phyloP scores from a whole-genome alignment of 2,113 vertebrate species.

The Lamprotornis superbus region DNA sequence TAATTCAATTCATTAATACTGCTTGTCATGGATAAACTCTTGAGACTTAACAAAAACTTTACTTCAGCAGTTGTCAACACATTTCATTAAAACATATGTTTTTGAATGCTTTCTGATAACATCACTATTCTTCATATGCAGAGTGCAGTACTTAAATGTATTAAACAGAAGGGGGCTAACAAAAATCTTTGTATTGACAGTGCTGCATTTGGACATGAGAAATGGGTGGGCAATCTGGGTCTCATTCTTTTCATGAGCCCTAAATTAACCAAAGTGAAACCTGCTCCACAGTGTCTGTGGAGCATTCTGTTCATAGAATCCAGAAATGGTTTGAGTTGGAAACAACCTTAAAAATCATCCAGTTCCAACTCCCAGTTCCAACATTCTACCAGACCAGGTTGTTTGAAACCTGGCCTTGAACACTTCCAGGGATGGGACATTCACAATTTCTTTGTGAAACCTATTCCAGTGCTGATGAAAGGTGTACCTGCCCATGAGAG shows the following conservation, averaged over 20 bases:
- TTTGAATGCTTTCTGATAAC: conserved; percentile 64
- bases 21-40: conserved; percentile 74
- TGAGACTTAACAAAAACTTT: conserved; percentile 73
- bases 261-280: not conserved
- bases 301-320: not conserved
- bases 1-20: conserved; percentile 78
- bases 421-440: not conserved
- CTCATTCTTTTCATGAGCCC: not conserved
- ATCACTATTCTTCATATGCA: conserved; percentile 52
- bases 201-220: not conserved
- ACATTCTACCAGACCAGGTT: rapidly evolving
- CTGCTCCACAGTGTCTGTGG: not conserved
- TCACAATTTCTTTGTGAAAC: not conserved
- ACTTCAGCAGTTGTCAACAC: conserved; percentile 75
- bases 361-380: not conserved
- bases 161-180: conserved; percentile 45
- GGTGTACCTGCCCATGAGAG: not conserved
- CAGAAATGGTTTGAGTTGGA: not conserved
- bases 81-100: conserved; percentile 70
- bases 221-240: not conserved
- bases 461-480: not conserved
- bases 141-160: conserved; percentile 69
- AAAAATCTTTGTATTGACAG: conserved; percentile 4
- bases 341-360: not conserved
- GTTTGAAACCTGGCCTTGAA: not conserved